Evolutionary conservation across 2,888 invertebrate genomes (phyloP).

Genomic region (Elegia similella): DNA sequence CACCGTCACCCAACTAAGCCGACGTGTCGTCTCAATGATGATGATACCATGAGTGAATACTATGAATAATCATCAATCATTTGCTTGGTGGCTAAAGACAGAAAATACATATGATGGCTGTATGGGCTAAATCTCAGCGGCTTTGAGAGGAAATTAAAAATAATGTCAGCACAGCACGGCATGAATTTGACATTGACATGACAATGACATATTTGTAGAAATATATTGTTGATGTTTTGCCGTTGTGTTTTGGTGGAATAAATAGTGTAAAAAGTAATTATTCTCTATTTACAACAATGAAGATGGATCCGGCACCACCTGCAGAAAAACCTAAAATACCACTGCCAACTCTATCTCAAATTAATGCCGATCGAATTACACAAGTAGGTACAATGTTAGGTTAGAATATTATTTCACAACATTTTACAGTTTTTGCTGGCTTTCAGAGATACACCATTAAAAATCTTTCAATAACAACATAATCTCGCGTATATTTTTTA

Average conservation of each 20-base stretch:
- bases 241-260: constrained; percentile 18
- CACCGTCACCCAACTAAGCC: too few species aligned
- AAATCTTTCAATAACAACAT: too few species aligned
- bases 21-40: too few species aligned
- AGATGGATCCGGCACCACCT: constrained; percentile 49
- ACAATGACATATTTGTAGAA: constrained; percentile 18
- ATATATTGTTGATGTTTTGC: constrained; percentile 15
- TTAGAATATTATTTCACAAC: constrained; percentile 41
- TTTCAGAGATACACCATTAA: too few species aligned
- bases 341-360: constrained; percentile 93
- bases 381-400: constrained; percentile 82
- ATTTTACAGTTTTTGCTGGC: constrained; percentile 18
- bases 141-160: too few species aligned
- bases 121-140: too few species aligned
- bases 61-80: too few species aligned
- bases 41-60: too few species aligned
- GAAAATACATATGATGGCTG: too few species aligned
- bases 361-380: constrained; percentile 94
- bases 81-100: too few species aligned
- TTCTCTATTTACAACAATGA: constrained; percentile 46
- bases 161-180: not conserved
- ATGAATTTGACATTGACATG: constrained; percentile 20
- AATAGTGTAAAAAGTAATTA: constrained; percentile 19
- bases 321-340: constrained; percentile 78
- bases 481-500: too few species aligned